phyloP scores from a whole-genome alignment of 2,888 invertebrate genomes.

The Volucella inflata region DNA sequence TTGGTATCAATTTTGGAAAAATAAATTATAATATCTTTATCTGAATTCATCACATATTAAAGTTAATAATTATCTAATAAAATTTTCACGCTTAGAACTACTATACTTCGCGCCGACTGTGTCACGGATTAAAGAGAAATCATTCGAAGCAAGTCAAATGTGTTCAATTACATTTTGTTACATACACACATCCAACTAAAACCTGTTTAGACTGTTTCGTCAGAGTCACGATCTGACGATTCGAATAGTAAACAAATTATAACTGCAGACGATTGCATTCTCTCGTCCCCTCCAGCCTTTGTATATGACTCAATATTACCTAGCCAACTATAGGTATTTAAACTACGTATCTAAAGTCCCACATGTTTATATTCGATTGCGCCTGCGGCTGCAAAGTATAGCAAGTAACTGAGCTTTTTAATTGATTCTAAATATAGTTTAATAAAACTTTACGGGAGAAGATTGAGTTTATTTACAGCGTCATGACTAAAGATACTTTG shows the following conservation, averaged over 20 bases:
- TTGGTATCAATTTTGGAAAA: no score
- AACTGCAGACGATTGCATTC: constrained; percentile 10
- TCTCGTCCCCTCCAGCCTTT: not conserved
- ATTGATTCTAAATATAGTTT: constrained; percentile 55
- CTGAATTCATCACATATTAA: no score
- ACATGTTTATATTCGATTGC: constrained; percentile 12
- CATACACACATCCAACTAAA: constrained; percentile 4
- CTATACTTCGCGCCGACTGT: no score
- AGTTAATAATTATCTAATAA: no score
- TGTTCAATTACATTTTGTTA: constrained; percentile 5
- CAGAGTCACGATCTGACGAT: constrained; percentile 20
- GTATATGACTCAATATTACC: constrained; percentile 4
- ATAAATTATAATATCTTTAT: no score
- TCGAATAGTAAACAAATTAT: constrained; percentile 38
- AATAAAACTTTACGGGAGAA: constrained; percentile 27
- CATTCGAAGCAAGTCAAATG: not conserved
- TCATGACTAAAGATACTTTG: constrained; percentile 16
- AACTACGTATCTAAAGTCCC: not conserved
- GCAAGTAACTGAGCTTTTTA: constrained; percentile 35
- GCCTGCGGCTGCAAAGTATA: constrained; percentile 13
- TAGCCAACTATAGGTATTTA: not conserved
- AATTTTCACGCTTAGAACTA: no score
- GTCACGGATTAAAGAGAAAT: no score
- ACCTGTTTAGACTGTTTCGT: constrained; percentile 27
- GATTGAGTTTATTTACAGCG: constrained; percentile 26